Conservation (phyloP, 2,113 vertebrate species). For the Pseudorectes ferrugineus region DNA sequence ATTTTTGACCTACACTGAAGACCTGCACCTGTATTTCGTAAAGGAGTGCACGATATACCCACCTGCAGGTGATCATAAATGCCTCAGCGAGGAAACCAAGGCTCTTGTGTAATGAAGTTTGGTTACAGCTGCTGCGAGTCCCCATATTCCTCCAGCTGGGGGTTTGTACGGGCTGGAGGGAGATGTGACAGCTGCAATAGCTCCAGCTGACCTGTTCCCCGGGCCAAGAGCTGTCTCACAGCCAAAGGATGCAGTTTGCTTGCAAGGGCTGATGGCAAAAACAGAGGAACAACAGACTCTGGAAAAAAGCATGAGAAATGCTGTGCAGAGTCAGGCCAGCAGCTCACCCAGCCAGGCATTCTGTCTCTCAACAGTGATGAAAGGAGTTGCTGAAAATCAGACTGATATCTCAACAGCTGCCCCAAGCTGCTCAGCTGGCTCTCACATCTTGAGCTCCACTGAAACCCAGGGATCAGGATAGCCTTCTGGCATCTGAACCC, state of each 20-base stretch:
- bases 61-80: not conserved
- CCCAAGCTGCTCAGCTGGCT: not conserved
- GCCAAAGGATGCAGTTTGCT: not conserved
- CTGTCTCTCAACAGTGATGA: not conserved
- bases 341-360: not conserved
- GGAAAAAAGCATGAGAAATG: not conserved
- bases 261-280: not conserved
- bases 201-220: not conserved
- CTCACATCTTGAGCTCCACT: not conserved
- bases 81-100: not conserved
- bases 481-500: not conserved
- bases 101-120: not conserved
- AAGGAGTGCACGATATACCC: not conserved
- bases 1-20: not conserved
- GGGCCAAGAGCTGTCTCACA: not conserved
- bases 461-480: not conserved
- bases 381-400: not conserved
- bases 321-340: not conserved
- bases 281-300: not conserved
- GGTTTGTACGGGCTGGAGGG: not conserved
- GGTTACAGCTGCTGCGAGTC: not conserved
- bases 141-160: fast-evolving
- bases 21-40: not conserved
- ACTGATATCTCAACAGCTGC: not conserved
- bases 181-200: not conserved